Conservation (phyloP, 2,113 vertebrate genomes). For the Paraplagusia blochii region DNA sequence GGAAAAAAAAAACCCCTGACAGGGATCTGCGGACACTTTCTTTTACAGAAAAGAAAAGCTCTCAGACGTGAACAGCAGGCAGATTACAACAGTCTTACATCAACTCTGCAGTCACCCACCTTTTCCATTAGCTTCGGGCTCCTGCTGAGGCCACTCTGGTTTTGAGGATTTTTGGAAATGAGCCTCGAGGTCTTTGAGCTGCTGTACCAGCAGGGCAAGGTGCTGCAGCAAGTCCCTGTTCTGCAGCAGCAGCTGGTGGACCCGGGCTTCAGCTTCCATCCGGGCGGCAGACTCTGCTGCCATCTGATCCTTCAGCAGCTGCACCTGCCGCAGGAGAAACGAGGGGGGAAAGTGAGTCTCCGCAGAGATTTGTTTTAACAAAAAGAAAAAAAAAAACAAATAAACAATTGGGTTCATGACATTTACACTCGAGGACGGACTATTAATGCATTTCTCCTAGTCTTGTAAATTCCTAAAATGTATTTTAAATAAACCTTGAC, state of each 20-base stretch:
- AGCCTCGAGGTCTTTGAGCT: constrained; percentile 80
- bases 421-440: no score
- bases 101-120: constrained; percentile 48
- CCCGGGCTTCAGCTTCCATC: constrained; percentile 82
- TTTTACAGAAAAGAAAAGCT: no score
- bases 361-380: background rate
- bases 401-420: no score
- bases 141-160: constrained; percentile 14
- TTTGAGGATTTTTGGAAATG: constrained; percentile 24
- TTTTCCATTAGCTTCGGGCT: constrained; percentile 40
- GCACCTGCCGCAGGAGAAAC: constrained; percentile 66
- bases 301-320: constrained; percentile 82
- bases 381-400: background rate
- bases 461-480: no score
- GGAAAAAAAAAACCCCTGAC: no score
- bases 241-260: constrained; percentile 84
- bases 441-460: no score
- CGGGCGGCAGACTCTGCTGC: constrained; percentile 77
- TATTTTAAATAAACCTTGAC: no score
- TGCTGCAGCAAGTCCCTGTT: constrained; percentile 83
- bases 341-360: background rate
- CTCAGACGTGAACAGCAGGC: background rate
- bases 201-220: constrained; percentile 82
- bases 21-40: no score
- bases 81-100: constrained; percentile 1